These are phyloP conservation scores for Drosophila bunnanda DNA, from an alignment of 2,888 invertebrate genomes.

Conservation along the genomic window DNA sequence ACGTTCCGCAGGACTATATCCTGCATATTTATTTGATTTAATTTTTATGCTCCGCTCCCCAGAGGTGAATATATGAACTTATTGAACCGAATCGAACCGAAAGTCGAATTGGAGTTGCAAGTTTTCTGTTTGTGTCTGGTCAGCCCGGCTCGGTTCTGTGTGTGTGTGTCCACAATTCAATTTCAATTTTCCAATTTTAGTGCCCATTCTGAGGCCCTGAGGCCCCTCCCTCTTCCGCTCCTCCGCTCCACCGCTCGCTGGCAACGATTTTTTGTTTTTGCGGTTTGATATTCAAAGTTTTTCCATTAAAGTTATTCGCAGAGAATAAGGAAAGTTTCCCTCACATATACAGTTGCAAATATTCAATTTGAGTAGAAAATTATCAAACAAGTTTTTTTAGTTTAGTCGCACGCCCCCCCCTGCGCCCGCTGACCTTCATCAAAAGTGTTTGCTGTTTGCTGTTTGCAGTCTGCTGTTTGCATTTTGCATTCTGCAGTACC, in stretches of 20 bases:
- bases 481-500: slow-evolving; percentile 23
- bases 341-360: slow-evolving; percentile 63
- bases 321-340: slow-evolving; percentile 75
- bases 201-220: slow-evolving; percentile 39
- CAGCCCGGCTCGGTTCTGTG: slow-evolving; percentile 15
- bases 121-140: slow-evolving; percentile 34
- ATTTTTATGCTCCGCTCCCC: slow-evolving; percentile 26
- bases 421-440: slow-evolving; percentile 64
- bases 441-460: slow-evolving; percentile 37
- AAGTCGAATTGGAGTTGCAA: slow-evolving; percentile 31
- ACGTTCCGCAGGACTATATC: slow-evolving; percentile 30
- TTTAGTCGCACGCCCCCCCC: neutral
- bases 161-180: slow-evolving; percentile 60
- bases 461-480: slow-evolving; percentile 32
- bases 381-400: slow-evolving; percentile 66
- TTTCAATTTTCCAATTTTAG: slow-evolving; percentile 74
- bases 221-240: slow-evolving; percentile 28
- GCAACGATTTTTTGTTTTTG: slow-evolving; percentile 58
- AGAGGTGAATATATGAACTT: slow-evolving; percentile 44
- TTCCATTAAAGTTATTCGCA: slow-evolving; percentile 79
- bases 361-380: slow-evolving; percentile 77
- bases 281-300: slow-evolving; percentile 78
- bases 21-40: slow-evolving; percentile 47
- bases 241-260: neutral
- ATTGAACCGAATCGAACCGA: slow-evolving; percentile 28